Conservation (phyloP, 1,140 invertebrate genomes). For the Papilio helenus region DNA sequence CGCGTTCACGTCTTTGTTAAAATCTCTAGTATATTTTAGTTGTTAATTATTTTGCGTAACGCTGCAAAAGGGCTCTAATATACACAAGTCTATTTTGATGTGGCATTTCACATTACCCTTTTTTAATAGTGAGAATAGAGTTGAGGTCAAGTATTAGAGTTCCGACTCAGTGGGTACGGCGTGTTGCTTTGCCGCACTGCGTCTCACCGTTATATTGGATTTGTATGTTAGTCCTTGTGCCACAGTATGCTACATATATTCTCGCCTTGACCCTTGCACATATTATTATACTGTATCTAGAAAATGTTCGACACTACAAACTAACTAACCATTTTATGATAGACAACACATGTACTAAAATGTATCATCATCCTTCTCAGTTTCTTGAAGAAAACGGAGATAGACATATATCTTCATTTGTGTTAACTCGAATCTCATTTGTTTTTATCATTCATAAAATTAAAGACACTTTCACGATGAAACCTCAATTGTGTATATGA, state of each 20-base stretch:
- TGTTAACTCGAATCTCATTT: background rate
- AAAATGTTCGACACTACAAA: background rate
- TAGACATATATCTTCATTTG: background rate
- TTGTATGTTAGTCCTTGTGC: background rate
- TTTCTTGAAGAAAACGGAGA: background rate
- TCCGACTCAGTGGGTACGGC: background rate
- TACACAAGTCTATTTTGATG: background rate
- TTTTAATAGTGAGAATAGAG: background rate
- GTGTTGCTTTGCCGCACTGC: background rate
- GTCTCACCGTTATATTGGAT: slow-evolving; percentile 10
- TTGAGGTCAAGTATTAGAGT: background rate
- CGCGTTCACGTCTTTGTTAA: background rate
- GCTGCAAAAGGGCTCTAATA: background rate
- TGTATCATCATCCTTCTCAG: background rate
- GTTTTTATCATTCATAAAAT: background rate
- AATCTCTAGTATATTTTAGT: background rate
- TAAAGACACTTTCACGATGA: background rate
- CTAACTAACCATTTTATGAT: background rate
- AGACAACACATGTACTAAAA: no score
- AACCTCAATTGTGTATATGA: background rate
- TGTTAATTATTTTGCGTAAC: background rate
- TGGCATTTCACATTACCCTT: no score
- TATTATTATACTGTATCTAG: background rate
- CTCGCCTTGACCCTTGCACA: background rate
- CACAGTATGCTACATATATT: background rate